Evolutionary conservation across 2,113 vertebrate species (phyloP).

Genomic region (Dunckerocampus dactyliophorus): DNA sequence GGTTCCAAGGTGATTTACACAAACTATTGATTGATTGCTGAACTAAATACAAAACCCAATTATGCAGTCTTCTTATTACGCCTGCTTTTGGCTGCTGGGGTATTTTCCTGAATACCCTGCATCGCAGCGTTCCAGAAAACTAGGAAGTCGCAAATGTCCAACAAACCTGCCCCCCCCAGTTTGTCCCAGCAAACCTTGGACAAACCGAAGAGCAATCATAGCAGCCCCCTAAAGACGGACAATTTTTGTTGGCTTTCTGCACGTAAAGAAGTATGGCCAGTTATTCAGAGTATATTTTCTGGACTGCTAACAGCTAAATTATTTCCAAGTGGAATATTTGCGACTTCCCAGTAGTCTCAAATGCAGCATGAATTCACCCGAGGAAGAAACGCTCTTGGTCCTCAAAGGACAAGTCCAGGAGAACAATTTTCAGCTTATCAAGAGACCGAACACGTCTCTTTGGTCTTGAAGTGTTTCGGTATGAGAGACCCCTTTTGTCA

Average conservation of each 20-base stretch:
- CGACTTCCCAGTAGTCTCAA: neutral
- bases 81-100: neutral
- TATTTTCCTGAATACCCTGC: neutral
- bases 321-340: neutral
- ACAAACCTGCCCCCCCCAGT: too few relatives aligned
- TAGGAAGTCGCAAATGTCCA: neutral
- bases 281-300: too few relatives aligned
- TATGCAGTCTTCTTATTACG: neutral
- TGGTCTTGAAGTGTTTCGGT: neutral
- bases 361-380: neutral
- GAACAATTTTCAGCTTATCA: too few relatives aligned
- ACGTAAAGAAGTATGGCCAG: too few relatives aligned
- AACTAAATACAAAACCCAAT: neutral
- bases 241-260: too few relatives aligned
- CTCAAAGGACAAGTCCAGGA: too few relatives aligned
- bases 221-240: too few relatives aligned
- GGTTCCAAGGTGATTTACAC: slow-evolving; percentile 13
- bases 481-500: neutral
- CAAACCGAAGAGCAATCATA: too few relatives aligned
- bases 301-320: too few relatives aligned
- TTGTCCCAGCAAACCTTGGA: too few relatives aligned
- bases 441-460: neutral
- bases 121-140: neutral
- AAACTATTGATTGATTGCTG: slow-evolving; percentile 14
- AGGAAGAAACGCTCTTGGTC: too few relatives aligned